Evolutionary conservation across 2,797 vertebrate genomes (phyloP).

Genomic region (Antennarius maculatus): DNA sequence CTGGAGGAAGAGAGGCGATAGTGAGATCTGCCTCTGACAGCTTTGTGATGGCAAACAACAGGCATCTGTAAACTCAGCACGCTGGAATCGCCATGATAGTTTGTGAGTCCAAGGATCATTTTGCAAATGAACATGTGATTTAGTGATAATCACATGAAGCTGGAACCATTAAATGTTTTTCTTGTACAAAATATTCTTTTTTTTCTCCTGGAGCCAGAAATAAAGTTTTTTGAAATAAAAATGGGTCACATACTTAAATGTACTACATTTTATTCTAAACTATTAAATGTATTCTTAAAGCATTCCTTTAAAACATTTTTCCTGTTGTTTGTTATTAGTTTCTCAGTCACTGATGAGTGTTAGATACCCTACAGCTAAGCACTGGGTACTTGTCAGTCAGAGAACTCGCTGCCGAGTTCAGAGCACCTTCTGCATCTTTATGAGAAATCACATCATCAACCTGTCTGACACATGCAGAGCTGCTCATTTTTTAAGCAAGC

Average conservation of each 20-base stretch:
- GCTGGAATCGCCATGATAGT: background rate
- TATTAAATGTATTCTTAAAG: background rate
- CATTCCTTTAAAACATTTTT: background rate
- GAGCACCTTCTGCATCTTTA: slow-evolving; percentile 29
- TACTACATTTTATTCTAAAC: background rate
- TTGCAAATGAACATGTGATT: too few species aligned
- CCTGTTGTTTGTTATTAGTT: background rate
- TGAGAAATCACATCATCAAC: slow-evolving; percentile 40
- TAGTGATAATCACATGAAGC: background rate
- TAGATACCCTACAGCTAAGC: background rate
- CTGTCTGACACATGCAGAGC: slow-evolving; percentile 58
- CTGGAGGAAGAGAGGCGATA: slow-evolving; percentile 28
- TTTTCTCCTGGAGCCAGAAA: background rate
- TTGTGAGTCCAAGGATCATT: too few species aligned
- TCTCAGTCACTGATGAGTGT: background rate
- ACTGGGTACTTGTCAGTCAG: background rate
- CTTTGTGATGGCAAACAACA: slow-evolving; percentile 21
- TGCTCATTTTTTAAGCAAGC: slow-evolving; percentile 61
- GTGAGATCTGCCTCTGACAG: slow-evolving; percentile 44
- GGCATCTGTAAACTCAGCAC: slow-evolving; percentile 13
- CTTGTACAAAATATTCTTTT: background rate
- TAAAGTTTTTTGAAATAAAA: background rate
- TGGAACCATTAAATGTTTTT: background rate
- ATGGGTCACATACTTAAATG: too few species aligned
- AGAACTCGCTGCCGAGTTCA: slow-evolving; percentile 14